A percentile compares a stretch with the other conserved stretches of the same genome.
phyloP scores from a whole-genome alignment of 2,113 vertebrate species.

The Sceloporus undulatus region DNA sequence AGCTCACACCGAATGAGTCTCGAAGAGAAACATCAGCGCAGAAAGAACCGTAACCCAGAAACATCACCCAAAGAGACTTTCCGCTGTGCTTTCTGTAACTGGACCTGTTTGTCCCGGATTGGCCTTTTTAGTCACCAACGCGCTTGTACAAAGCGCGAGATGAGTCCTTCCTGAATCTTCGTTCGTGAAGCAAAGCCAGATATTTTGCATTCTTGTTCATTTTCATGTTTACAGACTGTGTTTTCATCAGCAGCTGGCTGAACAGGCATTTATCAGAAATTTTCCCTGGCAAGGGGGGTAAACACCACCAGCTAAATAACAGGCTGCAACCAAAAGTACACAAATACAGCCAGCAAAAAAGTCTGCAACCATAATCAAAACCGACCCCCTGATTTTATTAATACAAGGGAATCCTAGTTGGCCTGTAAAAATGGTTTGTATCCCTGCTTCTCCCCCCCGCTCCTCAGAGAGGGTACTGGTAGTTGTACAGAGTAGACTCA shows the following conservation, averaged over 20 bases:
- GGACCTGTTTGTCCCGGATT: no score
- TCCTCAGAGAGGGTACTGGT: background rate
- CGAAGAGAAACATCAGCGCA: no score
- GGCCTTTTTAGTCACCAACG: no score
- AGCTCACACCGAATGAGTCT: no score
- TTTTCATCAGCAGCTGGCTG: background rate
- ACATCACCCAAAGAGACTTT: no score
- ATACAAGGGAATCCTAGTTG: background rate
- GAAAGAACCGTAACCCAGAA: no score
- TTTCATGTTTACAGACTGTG: background rate
- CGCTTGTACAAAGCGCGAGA: no score
- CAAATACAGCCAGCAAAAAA: background rate
- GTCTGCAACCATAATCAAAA: background rate
- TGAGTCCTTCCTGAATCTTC: no score
- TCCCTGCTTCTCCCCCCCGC: background rate
- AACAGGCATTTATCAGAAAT: background rate
- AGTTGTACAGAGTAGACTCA: background rate
- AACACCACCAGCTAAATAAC: background rate
- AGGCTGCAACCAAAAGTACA: background rate
- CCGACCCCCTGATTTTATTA: background rate
- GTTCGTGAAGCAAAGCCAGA: no score
- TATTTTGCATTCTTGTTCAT: background rate
- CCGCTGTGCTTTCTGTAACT: no score
- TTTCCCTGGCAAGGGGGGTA: background rate
- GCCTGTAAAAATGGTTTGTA: background rate